A percentile compares a stretch with the other conserved stretches of the same genome.
Conservation (phyloP, 2,113 vertebrate genomes). For the Aptenodytes patagonicus region DNA sequence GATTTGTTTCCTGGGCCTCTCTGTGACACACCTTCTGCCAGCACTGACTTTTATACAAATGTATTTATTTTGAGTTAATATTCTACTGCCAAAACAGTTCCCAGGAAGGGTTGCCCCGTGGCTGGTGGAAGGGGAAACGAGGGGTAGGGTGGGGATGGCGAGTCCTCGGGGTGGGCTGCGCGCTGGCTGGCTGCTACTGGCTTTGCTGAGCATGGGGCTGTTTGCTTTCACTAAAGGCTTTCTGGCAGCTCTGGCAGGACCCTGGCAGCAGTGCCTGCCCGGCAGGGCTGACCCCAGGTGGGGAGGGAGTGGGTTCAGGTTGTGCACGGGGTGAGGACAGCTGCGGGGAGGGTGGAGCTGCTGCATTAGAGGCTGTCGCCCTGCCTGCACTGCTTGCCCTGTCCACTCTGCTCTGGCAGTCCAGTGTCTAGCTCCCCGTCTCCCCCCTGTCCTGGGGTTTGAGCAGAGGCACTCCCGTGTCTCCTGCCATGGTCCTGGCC, state of each 20-base stretch:
- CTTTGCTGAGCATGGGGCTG: not conserved
- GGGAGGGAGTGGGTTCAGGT: rapidly evolving
- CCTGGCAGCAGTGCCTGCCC: not conserved
- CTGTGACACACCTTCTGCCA: not conserved
- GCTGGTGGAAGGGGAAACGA: not conserved
- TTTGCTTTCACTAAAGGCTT: not conserved
- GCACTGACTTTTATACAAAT: not conserved
- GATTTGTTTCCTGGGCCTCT: not conserved
- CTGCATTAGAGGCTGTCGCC: not conserved
- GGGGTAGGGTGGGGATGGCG: not conserved
- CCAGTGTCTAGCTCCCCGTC: rapidly evolving
- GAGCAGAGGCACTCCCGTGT: not conserved
- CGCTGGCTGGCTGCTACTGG: not conserved
- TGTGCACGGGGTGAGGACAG: not conserved
- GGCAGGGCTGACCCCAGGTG: not conserved
- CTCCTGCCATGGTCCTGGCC: rapidly evolving
- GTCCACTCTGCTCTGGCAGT: not conserved
- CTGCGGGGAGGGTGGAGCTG: not conserved
- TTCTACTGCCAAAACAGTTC: not conserved
- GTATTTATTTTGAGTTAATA: slow-evolving; percentile 14
- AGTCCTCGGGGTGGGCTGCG: not conserved
- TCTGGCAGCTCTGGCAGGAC: not conserved
- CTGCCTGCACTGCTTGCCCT: not conserved
- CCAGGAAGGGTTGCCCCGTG: not conserved
- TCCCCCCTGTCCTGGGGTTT: not conserved